phyloP scores from a whole-genome alignment of 2,888 invertebrate species.

The Chalcosyrphus nemorum region DNA sequence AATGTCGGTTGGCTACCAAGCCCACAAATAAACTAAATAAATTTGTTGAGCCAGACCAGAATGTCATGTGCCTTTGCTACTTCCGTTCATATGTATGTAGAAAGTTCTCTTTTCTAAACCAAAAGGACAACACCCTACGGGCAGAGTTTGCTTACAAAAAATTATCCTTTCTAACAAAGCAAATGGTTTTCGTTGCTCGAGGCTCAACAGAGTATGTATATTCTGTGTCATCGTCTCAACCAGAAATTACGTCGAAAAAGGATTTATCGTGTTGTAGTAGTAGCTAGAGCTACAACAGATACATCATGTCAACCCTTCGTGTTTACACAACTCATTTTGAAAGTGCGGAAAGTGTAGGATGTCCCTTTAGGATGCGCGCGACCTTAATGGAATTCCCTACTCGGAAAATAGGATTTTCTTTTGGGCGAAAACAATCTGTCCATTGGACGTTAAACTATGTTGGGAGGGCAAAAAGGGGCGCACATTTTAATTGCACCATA shows the following conservation, averaged over 20 bases:
- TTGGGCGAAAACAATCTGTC: conserved; percentile 14
- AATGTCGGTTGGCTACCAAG: not conserved
- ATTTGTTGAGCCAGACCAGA: not conserved
- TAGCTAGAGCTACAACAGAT: conserved; percentile 29
- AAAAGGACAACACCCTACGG: not conserved
- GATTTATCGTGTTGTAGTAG: conserved; percentile 60
- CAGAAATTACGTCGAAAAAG: conserved; percentile 35
- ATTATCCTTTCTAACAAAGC: conserved; percentile 13
- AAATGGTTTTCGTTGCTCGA: conserved; percentile 7
- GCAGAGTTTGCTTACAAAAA: not conserved
- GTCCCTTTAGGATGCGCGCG: too few relatives aligned
- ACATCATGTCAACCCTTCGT: conserved; percentile 51
- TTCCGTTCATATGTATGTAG: not conserved
- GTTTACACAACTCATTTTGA: conserved; percentile 56
- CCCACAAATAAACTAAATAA: not conserved
- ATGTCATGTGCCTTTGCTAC: not conserved
- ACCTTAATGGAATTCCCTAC: conserved; percentile 63
- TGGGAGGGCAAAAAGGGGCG: not conserved
- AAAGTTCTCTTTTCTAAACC: not conserved
- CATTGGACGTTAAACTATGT: conserved; percentile 19
- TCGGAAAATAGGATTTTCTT: conserved; percentile 57
- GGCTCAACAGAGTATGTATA: conserved; percentile 6
- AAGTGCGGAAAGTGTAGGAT: conserved; percentile 36
- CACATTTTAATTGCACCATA: conserved; percentile 18
- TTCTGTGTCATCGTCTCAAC: not conserved